Base-by-base conservation (phyloP, 2,113 vertebrate species). In the Pangasianodon gigas region DNA sequence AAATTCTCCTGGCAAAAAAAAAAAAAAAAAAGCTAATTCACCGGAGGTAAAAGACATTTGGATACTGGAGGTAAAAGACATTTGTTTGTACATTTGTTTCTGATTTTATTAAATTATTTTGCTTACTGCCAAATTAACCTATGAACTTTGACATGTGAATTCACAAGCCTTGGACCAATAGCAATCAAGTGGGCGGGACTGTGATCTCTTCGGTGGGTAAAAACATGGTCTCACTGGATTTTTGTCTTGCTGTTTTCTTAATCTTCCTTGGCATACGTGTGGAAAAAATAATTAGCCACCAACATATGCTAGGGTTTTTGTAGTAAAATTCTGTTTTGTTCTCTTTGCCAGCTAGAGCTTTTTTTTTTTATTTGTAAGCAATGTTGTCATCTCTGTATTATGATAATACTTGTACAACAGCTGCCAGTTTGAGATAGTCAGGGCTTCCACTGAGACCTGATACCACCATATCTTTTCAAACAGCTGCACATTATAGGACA, bases 401-500 rank as follows among this genome's bases (percentile, higher is more conserved):
- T 52, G 29, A 67, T 85, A 48, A 86, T 52, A 32, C 18, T 69
- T 69, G 84, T 69, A 52, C 26, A 52, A 69, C 84, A 86, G 84
- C 62, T 86, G 62, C 44, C 62, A 52, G 84, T 51, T 32, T 52
- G 26, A 52, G 84, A 69, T 52, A 86, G 41, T 69, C 84, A 32
- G 26, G 46, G 29, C 26, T 21, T 51, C 84, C 62, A 52, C 16
- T 51, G 62, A 86, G 62, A 51, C 44, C 14, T 8, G 41, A 86
- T 69, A 52, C 60, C 14, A 24, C 6, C 44, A 11, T 86, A 86
- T 86, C 62, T 86, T 69, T 86, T 69, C 44, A 86, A 86, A 69
- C 62, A 86, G 44, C 62, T 86, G 62, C 84, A 86, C 14, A 85
- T 69, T 67, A 48, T n/a, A 21, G 60, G 44, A 69, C 82, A 84